phyloP scores from a whole-genome alignment of 2,113 vertebrate genomes.

The Peucedramus taeniatus region DNA sequence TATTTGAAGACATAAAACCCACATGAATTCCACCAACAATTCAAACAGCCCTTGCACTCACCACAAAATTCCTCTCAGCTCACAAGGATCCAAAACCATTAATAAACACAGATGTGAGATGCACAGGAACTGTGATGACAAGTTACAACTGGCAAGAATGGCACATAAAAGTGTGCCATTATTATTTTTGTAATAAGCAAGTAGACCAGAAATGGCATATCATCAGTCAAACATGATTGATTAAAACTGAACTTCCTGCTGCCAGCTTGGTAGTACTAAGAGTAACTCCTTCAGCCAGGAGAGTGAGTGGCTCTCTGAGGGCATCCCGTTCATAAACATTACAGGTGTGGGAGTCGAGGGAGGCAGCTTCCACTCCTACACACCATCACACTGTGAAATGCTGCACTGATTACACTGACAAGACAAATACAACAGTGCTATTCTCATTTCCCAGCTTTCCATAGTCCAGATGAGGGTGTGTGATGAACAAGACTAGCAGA shows the following conservation, averaged over 20 bases:
- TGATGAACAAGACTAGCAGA: neutral
- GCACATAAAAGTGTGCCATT: neutral
- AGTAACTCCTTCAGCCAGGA: neutral
- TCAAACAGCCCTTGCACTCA: neutral
- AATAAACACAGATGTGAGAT: neutral
- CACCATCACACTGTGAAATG: neutral
- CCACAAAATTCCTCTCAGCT: neutral
- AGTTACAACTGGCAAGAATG: neutral
- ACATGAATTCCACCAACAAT: neutral
- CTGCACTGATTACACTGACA: neutral
- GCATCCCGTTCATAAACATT: too few relatives aligned
- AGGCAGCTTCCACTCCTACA: neutral
- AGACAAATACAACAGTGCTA: neutral
- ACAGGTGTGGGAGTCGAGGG: rapidly evolving
- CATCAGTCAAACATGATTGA: neutral
- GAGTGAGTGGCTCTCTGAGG: neutral
- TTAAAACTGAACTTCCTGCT: neutral
- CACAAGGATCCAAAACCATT: neutral
- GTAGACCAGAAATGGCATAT: neutral
- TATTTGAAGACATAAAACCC: neutral
- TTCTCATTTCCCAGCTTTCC: neutral
- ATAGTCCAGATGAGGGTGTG: neutral
- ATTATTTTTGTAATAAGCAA: neutral
- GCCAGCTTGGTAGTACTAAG: neutral
- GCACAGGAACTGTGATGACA: neutral